Base-by-base conservation (phyloP, 2,113 vertebrate genomes). In the Salvelinus alpinus region DNA sequence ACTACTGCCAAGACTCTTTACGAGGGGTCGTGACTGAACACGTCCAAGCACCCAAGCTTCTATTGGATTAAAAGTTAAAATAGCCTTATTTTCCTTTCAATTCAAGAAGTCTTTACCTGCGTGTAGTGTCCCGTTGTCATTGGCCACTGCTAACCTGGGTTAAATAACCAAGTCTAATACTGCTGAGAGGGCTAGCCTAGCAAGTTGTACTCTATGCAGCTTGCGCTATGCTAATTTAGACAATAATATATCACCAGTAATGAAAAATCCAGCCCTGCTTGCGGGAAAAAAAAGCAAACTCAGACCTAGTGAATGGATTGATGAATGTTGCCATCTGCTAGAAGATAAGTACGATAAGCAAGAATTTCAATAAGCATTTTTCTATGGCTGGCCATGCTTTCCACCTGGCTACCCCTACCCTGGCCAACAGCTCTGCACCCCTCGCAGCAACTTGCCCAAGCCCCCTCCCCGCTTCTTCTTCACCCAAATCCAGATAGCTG, bases 211-310 rank as follows among this genome's bases (percentile, higher is more conserved):
- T 48, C 16, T 13, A 16, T 48, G 60, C 38, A 24, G 31, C 38
- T 38, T 38, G 38, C 38, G 72, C 83, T 85, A 82, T 82, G 85
- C 74, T 76, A 82, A 85, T 84, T 64, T 76, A 74, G 84, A 81
- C 8, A 80, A 38, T 9, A 84, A 84, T 78, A 75, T 73, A 73
- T 84, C 72, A 78, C 65, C 8, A 48, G 18, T 79, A 72, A 76
- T 70, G 70, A 51, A 72, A 54, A 77, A 73, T 72, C 78, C 82
- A 87, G 83, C 86, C 86, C 73, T 84, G 82, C 29, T 16, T 67
- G 38, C 47, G 1, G 18, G 68, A 29, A 38, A 64, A 82, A 81
- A 79, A 2, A 76, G 75, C 71, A 57, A 54, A n/a, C 80, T 87
- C 77, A 86, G 78, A 78, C 54, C 67, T 75, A 60, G 78, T 54